Conservation (phyloP, 1,140 invertebrate genomes). For the Drosophila nigromelanica region DNA sequence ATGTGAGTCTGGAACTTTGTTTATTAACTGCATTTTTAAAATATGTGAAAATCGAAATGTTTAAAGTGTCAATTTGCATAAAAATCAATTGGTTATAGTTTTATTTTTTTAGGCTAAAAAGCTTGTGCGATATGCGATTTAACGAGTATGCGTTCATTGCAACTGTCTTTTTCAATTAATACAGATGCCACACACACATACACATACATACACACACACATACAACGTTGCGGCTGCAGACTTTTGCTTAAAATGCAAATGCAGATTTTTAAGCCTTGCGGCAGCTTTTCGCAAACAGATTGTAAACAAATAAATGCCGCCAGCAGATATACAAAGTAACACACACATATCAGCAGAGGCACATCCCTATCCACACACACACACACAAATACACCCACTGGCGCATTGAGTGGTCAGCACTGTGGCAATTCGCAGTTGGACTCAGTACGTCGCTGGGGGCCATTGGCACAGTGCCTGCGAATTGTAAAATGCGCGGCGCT, state of each 20-base stretch:
- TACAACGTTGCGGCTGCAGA: slow-evolving; percentile 2
- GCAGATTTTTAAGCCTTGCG: slow-evolving; percentile 72
- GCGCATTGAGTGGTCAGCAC: slow-evolving; percentile 56
- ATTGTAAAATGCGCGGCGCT: slow-evolving; percentile 21
- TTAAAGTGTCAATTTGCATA: slow-evolving; percentile 48
- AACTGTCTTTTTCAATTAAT: slow-evolving; percentile 74
- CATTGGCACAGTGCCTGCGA: slow-evolving; percentile 26
- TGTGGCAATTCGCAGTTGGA: slow-evolving; percentile 44
- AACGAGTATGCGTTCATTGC: slow-evolving; percentile 11
- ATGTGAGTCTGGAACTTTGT: slow-evolving; percentile 3
- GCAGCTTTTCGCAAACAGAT: slow-evolving; percentile 75
- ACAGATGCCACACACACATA: slow-evolving; percentile 26
- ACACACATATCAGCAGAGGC: slow-evolving; percentile 7
- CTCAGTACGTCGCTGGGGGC: slow-evolving; percentile 22
- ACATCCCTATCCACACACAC: slow-evolving; percentile 18
- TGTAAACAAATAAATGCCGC: slow-evolving; percentile 79
- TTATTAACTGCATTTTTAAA: slow-evolving; percentile 30
- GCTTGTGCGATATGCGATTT: slow-evolving; percentile 2
- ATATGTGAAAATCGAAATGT: slow-evolving; percentile 32
- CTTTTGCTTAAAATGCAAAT: slow-evolving; percentile 62
- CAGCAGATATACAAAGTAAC: slow-evolving; percentile 43
- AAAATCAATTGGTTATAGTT: slow-evolving; percentile 39
- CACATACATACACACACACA: not conserved
- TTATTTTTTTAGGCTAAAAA: slow-evolving; percentile 8
- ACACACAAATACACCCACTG: slow-evolving; percentile 15